Base-by-base conservation (phyloP, 2,888 invertebrate species). In the Drosophila leonis region DNA sequence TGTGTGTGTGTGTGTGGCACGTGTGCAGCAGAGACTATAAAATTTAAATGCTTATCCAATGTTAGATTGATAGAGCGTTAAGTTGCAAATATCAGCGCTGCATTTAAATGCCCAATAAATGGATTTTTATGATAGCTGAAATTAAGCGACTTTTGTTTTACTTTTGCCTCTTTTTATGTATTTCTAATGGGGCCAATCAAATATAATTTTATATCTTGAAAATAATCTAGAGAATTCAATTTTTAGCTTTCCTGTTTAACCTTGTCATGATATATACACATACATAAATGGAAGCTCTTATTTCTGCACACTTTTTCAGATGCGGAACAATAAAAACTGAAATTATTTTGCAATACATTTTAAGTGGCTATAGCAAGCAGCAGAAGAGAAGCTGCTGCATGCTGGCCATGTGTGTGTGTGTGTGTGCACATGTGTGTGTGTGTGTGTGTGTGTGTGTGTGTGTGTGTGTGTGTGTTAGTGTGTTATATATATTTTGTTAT, bases 11-110 rank as follows among this genome's bases (percentile, higher is more conserved):
- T 46, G 29, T 39, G 44, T 27, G 5, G 12, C 27, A 54, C 20
- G 29, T 55, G 55, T 35, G 42, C 51, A 39, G 37, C 15, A 27
- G 41, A 24, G 24, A 49, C 54, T 60, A 42, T 75, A 60, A 72
- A 75, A 66, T 55, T 44, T 27, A 52, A 75, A 76, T 60, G 46
- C 37, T 67, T 67, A 72, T 44, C 39, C 49, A 46, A 54, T 67
- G 57, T 52, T 55, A n/a, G 15, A 63, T 63, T 55, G 27, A 20
- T 39, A 41, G 35, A 48, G 55, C 59, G 44, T 49, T 54, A 42
- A 64, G 39, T 35, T 33, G 15, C n/a, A 41, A 48, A 65, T 41
- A 72, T 59, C 37, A 27, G n/a, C 13, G 31, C 31, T 48, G 46
- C 46, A 54, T 33, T 48, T 18, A 20, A 56, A 41, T 65, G 39